A percentile compares a stretch with the other conserved stretches of the same genome.
Evolutionary conservation across 1,140 invertebrate species (phyloP).

Genomic region (Drosophila lacertosa): DNA sequence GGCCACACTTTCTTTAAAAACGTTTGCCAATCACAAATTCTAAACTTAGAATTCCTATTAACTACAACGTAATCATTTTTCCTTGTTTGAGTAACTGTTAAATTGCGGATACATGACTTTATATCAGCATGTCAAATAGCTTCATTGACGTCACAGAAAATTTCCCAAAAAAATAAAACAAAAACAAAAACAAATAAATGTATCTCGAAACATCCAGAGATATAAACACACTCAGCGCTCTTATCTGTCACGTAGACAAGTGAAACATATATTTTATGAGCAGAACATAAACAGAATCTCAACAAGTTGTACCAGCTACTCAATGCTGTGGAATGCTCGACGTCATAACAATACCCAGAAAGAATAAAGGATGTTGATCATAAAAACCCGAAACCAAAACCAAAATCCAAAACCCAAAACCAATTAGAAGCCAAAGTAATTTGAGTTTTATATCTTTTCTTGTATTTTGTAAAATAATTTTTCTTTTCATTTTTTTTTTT

Average conservation of each 20-base stretch:
- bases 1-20: too few species aligned
- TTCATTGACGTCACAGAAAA: constrained; percentile 25
- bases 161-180: neutral
- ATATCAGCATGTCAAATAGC: constrained; percentile 3
- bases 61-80: neutral
- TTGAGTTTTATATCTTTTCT: constrained; percentile 48
- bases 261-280: constrained; percentile 32
- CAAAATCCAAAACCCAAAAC: constrained; percentile 18
- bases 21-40: neutral
- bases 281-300: constrained; percentile 22
- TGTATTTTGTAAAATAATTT: constrained; percentile 58
- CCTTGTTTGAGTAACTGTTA: neutral
- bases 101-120: constrained; percentile 5
- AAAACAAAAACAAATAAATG: too few species aligned
- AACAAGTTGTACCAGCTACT: constrained; percentile 36
- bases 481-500: constrained; percentile 53
- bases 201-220: constrained; percentile 33
- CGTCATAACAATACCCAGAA: constrained; percentile 24
- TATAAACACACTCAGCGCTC: constrained; percentile 4
- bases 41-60: neutral
- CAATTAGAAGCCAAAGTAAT: constrained; percentile 56
- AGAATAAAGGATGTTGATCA: constrained; percentile 8
- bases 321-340: constrained; percentile 26
- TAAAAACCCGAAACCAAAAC: constrained; percentile 19
- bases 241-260: constrained; percentile 48